Base-by-base conservation (phyloP, 2,113 vertebrate genomes). In the Miniopterus natalensis region DNA sequence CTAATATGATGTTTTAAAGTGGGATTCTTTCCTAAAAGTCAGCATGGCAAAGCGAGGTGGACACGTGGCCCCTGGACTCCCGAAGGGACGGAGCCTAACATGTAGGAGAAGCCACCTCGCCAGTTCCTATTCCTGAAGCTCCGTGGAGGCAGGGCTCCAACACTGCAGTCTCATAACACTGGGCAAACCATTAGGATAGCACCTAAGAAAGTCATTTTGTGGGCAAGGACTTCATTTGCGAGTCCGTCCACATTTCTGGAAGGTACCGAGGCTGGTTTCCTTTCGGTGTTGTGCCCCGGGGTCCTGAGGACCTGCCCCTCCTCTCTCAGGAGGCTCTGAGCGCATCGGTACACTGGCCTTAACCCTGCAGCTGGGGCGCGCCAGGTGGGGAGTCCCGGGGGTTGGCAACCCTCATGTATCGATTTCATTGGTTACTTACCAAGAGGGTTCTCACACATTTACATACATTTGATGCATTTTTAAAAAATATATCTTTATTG, bases 1-100 rank as follows among this genome's bases (percentile, higher is more conserved):
- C 83, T 90, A 90, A 77, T 63, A 86, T 2, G n/a, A 84, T 77
- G 47, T 68, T 94, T 91, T 42, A 90, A 94, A 88, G 49, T 36
- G 47, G 9, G 17, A 36, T 57, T 40, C 65, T 63, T 81, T 42
- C 87, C 71, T 49, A 27, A 47, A 87, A 92, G 83, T 92, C 61
- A 53, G 12, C 51, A 3, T 5, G n/a, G 68, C 6, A 13, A 25
- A n/a, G 0, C 5, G 36, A 75, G 45, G 61, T 0, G 0, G 65
- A 27, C 27, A 15, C 10, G 4, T 45, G 25, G 1, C 0, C 45
- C 10, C 2, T 0, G 13, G 63, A 57, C 36, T 17, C 36, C 29
- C 20, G 36, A 42, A 14, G 1, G 47, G 36, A 45, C 1, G 11
- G 71, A 45, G 61, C 45, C 21, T 18, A 49, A 23, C 8, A 45